Conservation (phyloP, 2,113 vertebrate species). For the Cariama cristata region DNA sequence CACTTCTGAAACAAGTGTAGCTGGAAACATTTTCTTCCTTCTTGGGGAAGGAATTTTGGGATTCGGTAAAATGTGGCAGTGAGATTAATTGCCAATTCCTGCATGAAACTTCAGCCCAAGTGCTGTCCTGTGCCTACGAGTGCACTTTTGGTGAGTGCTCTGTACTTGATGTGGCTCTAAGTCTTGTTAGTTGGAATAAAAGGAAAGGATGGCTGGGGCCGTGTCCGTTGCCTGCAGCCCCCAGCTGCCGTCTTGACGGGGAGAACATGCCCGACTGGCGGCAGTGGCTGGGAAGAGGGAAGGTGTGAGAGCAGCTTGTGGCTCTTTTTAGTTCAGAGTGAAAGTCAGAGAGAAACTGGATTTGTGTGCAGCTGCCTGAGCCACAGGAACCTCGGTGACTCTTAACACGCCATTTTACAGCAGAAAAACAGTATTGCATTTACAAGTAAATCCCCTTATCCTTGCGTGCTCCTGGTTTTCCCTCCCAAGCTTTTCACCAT, state of each 20-base stretch:
- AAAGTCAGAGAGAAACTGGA: not conserved
- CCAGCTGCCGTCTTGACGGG: accelerated
- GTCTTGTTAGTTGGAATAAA: not conserved
- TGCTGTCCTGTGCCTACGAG: accelerated
- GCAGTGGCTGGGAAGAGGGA: not conserved
- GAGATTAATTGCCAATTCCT: not conserved
- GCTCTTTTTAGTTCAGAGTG: not conserved
- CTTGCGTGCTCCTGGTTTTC: not conserved
- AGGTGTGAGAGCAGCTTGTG: not conserved
- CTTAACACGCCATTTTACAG: accelerated
- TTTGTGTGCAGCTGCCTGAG: not conserved
- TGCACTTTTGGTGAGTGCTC: not conserved
- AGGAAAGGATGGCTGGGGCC: not conserved
- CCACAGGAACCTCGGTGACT: accelerated
- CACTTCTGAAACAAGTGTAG: not conserved
- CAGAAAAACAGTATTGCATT: not conserved
- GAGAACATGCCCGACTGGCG: accelerated
- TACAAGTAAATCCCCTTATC: not conserved
- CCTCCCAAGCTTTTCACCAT: not conserved
- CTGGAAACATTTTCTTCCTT: not conserved
- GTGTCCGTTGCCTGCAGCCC: not conserved
- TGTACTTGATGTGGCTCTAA: not conserved
- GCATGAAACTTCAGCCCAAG: not conserved
- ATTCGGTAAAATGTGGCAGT: not conserved
- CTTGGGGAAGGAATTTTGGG: not conserved